Conservation (phyloP, 2,113 vertebrate genomes). For the Caranx ignobilis region DNA sequence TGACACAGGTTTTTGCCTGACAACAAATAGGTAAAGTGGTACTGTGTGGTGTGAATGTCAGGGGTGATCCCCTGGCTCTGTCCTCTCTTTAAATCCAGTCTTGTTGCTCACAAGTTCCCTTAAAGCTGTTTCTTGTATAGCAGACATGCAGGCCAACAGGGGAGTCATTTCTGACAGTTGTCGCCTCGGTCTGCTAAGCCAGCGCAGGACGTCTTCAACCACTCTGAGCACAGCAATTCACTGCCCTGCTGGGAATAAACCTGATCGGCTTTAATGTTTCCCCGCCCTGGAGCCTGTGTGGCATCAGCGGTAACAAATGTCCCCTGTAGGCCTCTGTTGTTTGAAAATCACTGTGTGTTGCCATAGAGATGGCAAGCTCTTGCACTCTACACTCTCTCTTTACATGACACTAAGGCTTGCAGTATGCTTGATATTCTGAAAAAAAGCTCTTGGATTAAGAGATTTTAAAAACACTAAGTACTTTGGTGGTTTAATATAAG, state of each 20-base stretch:
- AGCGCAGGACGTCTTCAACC: slow-evolving; percentile 70
- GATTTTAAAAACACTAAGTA: not conserved
- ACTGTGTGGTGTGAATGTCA: not conserved
- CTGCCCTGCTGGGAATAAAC: slow-evolving; percentile 76
- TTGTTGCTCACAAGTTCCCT: slow-evolving; percentile 32
- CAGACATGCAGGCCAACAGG: slow-evolving; percentile 75
- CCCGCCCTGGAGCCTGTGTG: slow-evolving; percentile 69
- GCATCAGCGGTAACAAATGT: slow-evolving; percentile 79
- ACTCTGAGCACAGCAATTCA: slow-evolving; percentile 75
- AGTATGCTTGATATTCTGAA: not conserved
- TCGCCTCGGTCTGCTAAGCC: slow-evolving; percentile 83
- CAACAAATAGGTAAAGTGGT: not conserved
- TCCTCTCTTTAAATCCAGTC: slow-evolving; percentile 3
- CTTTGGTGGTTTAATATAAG: not conserved
- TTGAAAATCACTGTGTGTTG: slow-evolving; percentile 67
- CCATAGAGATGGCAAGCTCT: slow-evolving; percentile 69
- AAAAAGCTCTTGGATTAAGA: not conserved
- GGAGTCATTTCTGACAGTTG: slow-evolving; percentile 84
- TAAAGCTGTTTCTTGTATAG: slow-evolving; percentile 59
- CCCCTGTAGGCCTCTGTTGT: slow-evolving; percentile 73
- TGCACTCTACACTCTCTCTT: not conserved
- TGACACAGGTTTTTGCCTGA: too few species aligned
- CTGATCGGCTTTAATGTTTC: slow-evolving; percentile 81
- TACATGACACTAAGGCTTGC: slow-evolving; percentile 1
- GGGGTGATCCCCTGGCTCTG: not conserved